A percentile compares a stretch with the other conserved stretches of the same genome.
phyloP scores from a whole-genome alignment of 2,888 invertebrate genomes.

The Syrista parreyssii region DNA sequence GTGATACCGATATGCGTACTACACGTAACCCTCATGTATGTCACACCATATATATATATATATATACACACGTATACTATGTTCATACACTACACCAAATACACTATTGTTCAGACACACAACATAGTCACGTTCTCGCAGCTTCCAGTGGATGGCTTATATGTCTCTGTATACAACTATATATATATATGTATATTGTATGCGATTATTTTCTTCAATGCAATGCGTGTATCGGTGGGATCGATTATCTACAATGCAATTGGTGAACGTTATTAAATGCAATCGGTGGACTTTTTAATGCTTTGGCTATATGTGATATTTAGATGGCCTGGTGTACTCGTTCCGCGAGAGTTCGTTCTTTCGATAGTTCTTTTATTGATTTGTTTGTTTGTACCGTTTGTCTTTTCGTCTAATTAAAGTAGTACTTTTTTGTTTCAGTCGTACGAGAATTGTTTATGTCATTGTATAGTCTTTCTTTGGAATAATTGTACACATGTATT shows the following conservation, averaged over 20 bases:
- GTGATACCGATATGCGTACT: background rate
- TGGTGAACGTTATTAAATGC: background rate
- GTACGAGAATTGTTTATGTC: background rate
- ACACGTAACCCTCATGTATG: background rate
- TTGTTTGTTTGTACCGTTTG: background rate
- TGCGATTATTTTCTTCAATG: background rate
- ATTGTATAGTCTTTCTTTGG: background rate
- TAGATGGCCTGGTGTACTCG: background rate
- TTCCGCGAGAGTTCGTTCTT: background rate
- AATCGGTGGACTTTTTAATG: background rate
- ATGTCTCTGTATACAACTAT: constrained; percentile 21
- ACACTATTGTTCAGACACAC: background rate
- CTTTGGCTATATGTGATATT: background rate
- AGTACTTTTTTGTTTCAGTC: background rate
- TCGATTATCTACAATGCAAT: background rate
- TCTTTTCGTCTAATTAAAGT: background rate
- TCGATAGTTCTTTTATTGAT: background rate
- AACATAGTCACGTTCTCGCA: background rate
- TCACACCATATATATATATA: background rate
- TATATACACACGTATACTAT: background rate
- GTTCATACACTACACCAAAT: background rate
- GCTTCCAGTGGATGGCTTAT: background rate
- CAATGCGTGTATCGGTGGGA: background rate
- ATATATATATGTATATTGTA: background rate
- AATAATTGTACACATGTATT: background rate